Percentiles rank a stretch among this genome's conserved stretches.
These are phyloP conservation scores for Pollenia angustigena DNA, from an alignment of 2,888 invertebrate genomes.

Conservation along the genomic window DNA sequence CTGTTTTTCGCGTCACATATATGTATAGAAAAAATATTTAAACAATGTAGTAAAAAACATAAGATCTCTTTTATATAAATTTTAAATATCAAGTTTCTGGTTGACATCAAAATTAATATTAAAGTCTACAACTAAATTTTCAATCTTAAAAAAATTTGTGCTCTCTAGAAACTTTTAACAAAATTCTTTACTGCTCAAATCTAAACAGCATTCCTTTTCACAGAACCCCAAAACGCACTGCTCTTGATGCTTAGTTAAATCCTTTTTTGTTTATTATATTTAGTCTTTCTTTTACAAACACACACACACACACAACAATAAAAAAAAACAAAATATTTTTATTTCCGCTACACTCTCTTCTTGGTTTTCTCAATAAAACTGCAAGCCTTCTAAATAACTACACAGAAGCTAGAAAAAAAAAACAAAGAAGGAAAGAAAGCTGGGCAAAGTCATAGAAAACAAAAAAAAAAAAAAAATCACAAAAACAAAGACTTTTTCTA, in stretches of 20 bases:
- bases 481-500: constrained; percentile 24
- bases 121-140: too few relatives aligned
- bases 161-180: too few relatives aligned
- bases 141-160: too few relatives aligned
- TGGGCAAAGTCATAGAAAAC: neutral
- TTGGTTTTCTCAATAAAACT: constrained; percentile 22
- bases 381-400: constrained; percentile 27
- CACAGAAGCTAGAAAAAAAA: constrained; percentile 21
- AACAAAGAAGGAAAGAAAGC: neutral
- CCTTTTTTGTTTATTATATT: constrained; percentile 1
- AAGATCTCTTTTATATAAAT: too few relatives aligned
- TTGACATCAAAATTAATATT: too few relatives aligned
- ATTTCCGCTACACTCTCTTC: constrained; percentile 11
- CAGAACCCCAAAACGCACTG: neutral
- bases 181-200: neutral
- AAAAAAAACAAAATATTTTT: neutral
- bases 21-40: too few relatives aligned
- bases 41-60: too few relatives aligned
- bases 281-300: neutral
- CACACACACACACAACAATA: neutral
- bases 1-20: too few relatives aligned
- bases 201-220: neutral
- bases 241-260: constrained; percentile 30
- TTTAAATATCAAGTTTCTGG: too few relatives aligned
- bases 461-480: neutral